Evolutionary conservation across 1,140 invertebrate species (phyloP), one percentile per base, ranked within the genome.

Genomic region (Pogonomyrmex barbatus): DNA sequence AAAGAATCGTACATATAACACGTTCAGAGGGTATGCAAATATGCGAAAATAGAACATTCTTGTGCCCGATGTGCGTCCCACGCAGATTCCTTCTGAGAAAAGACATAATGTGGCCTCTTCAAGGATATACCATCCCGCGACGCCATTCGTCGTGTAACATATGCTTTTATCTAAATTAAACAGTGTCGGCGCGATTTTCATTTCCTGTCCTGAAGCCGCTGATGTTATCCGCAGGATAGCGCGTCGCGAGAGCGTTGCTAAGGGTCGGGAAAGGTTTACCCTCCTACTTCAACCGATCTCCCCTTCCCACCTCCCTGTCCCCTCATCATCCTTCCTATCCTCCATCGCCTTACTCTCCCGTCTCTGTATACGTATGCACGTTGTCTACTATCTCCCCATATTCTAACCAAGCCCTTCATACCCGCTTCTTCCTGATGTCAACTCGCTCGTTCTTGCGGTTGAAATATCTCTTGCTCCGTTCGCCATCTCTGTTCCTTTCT

Each of bases 151-250:
- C 89, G 92, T 94, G 91, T 94, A 95, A 95, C 95, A 95, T 95
- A 95, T 95, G 95, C 95, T 95, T 95, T 95, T 95, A 96, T 95
- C 95, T 95, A 95, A 95, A 95, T 95, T 95, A 96, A 96, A 95
- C 95, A 94, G 94, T 94, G 93, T 94, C 93, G 91, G 92, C 93
- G 92, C 94, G 94, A 95, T 96, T 95, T 96, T 95, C 95, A 96
- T 95, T 96, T 96, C 95, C 95, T 94, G 94, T 82, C 91, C 89
- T 89, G 92, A 93, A 93, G 94, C 92, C 89, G 91, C 91, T 94
- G 95, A 95, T 95, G 93, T 95, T 95, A 95, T 95, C 95, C 92
- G 86, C 90, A 93, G 94, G 93, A 94, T 94, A 93, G 93, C 93
- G 94, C 91, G 91, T 91, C 92, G 92, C 92, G 89, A 92, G 89